These are phyloP conservation scores for Lemur catta DNA, from an alignment of 2,797 vertebrate species.

Conservation along the genomic window DNA sequence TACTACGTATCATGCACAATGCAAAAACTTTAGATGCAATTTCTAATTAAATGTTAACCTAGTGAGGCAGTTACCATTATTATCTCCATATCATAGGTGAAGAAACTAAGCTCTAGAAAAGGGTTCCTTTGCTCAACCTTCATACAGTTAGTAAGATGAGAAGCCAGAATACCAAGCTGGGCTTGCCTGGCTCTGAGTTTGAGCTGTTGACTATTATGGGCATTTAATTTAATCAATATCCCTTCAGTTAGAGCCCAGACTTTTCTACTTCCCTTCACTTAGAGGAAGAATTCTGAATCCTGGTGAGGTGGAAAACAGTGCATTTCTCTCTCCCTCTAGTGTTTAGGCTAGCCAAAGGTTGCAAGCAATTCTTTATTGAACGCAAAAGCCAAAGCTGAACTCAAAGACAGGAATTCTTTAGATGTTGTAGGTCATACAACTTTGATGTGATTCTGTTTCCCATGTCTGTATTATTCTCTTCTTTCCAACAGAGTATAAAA, in stretches of 20 bases:
- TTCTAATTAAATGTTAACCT: background rate
- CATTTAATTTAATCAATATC: conserved; percentile 10
- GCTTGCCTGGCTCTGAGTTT: background rate
- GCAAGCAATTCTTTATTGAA: conserved; percentile 24
- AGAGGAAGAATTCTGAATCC: background rate
- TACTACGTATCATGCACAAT: background rate
- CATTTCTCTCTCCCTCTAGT: background rate
- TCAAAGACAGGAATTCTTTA: conserved; percentile 64
- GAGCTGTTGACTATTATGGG: background rate
- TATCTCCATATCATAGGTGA: background rate
- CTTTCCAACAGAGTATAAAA: conserved; percentile 64
- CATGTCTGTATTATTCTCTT: conserved; percentile 49
- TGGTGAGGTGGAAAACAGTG: background rate
- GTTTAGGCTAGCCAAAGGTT: background rate
- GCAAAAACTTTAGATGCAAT: background rate
- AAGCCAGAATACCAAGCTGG: background rate
- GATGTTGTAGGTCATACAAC: conserved; percentile 58
- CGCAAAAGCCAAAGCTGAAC: conserved; percentile 30
- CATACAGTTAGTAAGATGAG: background rate
- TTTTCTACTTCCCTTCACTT: background rate
- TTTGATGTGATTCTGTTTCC: conserved; percentile 68
- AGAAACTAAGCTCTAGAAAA: background rate
- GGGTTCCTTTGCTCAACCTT: background rate
- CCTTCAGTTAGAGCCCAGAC: background rate
- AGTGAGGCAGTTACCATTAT: background rate